Percentiles rank a stretch among this genome's conserved stretches.
These are phyloP conservation scores for Unio delphinus DNA, from an alignment of 2,888 invertebrate genomes.

Conservation along the genomic window DNA sequence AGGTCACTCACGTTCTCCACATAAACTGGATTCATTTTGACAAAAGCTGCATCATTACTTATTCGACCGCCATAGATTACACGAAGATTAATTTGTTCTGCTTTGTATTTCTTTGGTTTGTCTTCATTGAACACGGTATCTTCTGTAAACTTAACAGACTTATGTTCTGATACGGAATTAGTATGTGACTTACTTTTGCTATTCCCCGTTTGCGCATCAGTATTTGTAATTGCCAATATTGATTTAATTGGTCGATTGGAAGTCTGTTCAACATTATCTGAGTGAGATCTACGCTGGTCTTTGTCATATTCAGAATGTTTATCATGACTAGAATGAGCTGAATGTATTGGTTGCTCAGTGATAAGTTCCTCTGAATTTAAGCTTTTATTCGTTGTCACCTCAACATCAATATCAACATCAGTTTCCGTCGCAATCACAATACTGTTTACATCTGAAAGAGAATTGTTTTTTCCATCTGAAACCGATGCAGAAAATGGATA, in stretches of 20 bases:
- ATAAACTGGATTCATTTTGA: constrained; percentile 47
- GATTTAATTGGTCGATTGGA: constrained; percentile 37
- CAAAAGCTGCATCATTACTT: constrained; percentile 33
- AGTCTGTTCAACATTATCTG: constrained; percentile 16
- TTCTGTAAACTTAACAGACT: constrained; percentile 51
- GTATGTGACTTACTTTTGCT: constrained; percentile 9
- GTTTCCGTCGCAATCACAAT: too few species aligned
- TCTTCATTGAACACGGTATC: constrained; percentile 56
- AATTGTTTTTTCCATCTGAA: too few species aligned
- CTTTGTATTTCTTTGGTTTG: constrained; percentile 46
- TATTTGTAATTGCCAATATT: constrained; percentile 27
- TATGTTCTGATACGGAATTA: constrained; percentile 36
- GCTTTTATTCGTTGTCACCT: too few species aligned
- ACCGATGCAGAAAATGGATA: too few species aligned
- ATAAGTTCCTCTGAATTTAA: too few species aligned
- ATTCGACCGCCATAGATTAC: constrained; percentile 43
- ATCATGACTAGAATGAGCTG: too few species aligned
- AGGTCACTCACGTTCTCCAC: constrained; percentile 31
- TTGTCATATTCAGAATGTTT: background rate
- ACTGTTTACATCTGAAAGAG: too few species aligned
- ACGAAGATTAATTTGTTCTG: constrained; percentile 39
- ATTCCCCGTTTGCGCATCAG: constrained; percentile 2
- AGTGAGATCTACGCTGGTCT: constrained; percentile 24
- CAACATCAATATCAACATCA: too few species aligned
- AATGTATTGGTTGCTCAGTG: too few species aligned